Conservation (phyloP, 2,888 invertebrate species). For the Amphipoea lucens region DNA sequence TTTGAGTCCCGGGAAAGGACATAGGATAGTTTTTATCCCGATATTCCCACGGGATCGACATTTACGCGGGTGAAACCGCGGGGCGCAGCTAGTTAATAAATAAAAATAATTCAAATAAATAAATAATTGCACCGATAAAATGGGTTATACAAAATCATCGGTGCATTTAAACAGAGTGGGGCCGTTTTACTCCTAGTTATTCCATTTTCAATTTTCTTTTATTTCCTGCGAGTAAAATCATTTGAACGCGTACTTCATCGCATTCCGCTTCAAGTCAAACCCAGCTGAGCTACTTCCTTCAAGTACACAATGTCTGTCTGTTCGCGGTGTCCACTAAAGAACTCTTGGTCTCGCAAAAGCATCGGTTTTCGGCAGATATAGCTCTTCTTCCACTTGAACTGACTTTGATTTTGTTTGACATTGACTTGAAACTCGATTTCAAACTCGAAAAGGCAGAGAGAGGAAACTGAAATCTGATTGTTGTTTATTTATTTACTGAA, state of each 20-base stretch:
- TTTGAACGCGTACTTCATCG: constrained; percentile 1
- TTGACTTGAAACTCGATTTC: constrained; percentile 1
- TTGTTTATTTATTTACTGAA: background rate
- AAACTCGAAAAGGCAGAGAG: constrained; percentile 1
- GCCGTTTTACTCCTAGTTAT: background rate
- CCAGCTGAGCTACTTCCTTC: constrained; percentile 15
- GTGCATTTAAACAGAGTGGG: background rate
- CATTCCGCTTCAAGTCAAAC: constrained; percentile 4
- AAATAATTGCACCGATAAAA: background rate
- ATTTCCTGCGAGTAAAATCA: background rate
- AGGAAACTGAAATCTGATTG: background rate
- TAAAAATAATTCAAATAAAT: too few species aligned
- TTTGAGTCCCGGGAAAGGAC: too few species aligned
- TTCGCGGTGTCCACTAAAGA: constrained; percentile 26
- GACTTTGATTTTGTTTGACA: constrained; percentile 26
- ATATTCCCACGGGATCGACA: too few species aligned
- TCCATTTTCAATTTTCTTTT: background rate
- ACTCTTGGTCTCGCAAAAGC: constrained; percentile 2
- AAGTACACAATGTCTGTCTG: constrained; percentile 17
- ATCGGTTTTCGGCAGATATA: constrained; percentile 12
- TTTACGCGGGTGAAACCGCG: too few species aligned
- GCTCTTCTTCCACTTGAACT: constrained; percentile 14
- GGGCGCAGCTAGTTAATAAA: too few species aligned
- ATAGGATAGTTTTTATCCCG: too few species aligned
- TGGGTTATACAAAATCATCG: background rate